Conservation (phyloP, 2,113 vertebrate genomes). For the Saccopteryx bilineata region DNA sequence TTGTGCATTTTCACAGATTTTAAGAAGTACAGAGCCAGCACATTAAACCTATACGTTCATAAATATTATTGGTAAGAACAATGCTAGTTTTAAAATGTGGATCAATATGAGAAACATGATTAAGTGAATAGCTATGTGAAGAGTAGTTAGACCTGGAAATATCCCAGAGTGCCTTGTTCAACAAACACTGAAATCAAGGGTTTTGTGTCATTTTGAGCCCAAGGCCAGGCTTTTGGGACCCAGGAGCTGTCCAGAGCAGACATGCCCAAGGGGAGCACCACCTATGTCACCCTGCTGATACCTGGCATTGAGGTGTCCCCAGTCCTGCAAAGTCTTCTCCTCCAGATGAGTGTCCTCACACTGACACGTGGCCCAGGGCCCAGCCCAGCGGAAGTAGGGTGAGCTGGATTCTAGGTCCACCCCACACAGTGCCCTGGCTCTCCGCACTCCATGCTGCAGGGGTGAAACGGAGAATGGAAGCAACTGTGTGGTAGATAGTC, state of each 20-base stretch:
- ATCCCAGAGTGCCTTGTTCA: background rate
- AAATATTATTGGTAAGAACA: background rate
- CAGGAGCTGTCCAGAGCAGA: background rate
- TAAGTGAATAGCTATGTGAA: background rate
- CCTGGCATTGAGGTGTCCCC: background rate
- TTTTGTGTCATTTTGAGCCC: background rate
- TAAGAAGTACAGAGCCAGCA: background rate
- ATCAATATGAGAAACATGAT: background rate
- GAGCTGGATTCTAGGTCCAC: background rate
- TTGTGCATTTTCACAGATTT: constrained; percentile 16
- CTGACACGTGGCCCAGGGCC: background rate
- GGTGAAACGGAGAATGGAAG: background rate
- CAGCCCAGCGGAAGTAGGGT: too few species aligned
- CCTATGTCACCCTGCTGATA: background rate
- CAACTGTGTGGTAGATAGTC: fast-evolving
- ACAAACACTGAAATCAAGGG: background rate
- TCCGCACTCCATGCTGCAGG: background rate
- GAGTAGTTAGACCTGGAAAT: too few species aligned
- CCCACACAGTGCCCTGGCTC: background rate
- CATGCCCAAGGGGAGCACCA: background rate
- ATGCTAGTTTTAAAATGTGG: background rate
- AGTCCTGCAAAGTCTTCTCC: background rate
- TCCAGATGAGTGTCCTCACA: background rate
- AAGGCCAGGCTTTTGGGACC: background rate
- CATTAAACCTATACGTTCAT: background rate